Base-by-base conservation (phyloP, 2,888 invertebrate genomes). In the Drosophila cognata region DNA sequence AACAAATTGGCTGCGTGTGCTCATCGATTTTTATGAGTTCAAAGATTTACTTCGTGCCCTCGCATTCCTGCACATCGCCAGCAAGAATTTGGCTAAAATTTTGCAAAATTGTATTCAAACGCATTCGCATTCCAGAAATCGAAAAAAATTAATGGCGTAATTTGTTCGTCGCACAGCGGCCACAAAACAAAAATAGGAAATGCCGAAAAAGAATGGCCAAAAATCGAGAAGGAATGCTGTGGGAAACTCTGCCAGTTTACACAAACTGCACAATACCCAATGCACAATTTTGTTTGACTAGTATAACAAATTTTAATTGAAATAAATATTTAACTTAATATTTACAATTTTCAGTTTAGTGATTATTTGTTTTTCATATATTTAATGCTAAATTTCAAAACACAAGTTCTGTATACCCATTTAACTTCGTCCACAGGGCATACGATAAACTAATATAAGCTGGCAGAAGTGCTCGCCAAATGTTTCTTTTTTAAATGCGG, bases 11-110 rank as follows among this genome's bases (percentile, higher is more conserved):
- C 74, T 84, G 86, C 86, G 80, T 87, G 87, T 85, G 87, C 84
- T 85, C 88, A 89, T 89, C 89, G 89, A 88, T 88, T 89, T 87
- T 88, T 84, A 88, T 86, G 88, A 89, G 88, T 89, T 88, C 88
- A 89, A 89, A 88, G 88, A 89, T 89, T 89, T 88, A 79, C 84
- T 82, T 82, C 62, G 78, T 76, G 88, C 85, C 28, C 38, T 29
- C 85, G 82, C 85, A 85, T 85, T 85, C 85, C 88, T 77, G 73
- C 73, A 73, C 77, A 79, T 58, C 70, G 55, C 52, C 66, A 66
- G 35, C 66, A 74, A 57, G 65, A 67, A 85, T 82, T 74, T 48
- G 53, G 38, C 67, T 71, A 43, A 74, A 74, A 70, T 71, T 64
- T 70, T 55, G 71, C 74, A 68, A 73, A 74, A 74, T 69, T 67